Evolutionary conservation across 1,140 invertebrate genomes (phyloP).

Genomic region (Pseudomyrmex cubaensis): DNA sequence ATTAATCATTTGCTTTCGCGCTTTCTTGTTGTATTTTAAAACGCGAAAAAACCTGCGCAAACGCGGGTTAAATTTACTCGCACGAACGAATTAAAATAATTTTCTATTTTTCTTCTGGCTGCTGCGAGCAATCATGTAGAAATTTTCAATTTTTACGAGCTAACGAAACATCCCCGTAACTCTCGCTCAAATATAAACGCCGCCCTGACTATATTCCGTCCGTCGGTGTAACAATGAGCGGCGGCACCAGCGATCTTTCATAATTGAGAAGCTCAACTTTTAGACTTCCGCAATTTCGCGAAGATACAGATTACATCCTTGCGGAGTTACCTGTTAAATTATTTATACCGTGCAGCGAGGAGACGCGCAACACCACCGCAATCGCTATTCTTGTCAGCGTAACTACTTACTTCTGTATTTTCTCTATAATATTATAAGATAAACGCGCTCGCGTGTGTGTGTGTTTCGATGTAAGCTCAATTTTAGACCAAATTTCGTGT

Average conservation of each 20-base stretch:
- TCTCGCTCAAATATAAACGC: conserved; percentile 46
- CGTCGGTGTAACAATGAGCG: conserved; percentile 42
- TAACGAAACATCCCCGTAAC: conserved; percentile 39
- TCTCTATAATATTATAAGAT: background rate
- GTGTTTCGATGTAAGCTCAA: conserved; percentile 1
- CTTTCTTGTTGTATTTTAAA: background rate
- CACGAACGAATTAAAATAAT: conserved; percentile 1
- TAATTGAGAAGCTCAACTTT: conserved; percentile 61
- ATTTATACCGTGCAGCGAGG: conserved; percentile 36
- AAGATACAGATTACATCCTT: conserved; percentile 59
- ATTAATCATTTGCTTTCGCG: background rate
- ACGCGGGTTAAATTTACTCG: background rate
- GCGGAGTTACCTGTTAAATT: conserved; percentile 57
- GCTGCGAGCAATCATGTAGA: conserved; percentile 19
- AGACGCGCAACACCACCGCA: conserved; percentile 49
- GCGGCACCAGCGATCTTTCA: conserved; percentile 57
- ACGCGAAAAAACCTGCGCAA: background rate
- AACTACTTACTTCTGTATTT: conserved; percentile 44
- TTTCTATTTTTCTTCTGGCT: background rate
- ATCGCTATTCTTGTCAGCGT: conserved; percentile 29
- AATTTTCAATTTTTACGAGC: conserved; percentile 36
- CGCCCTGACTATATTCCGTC: conserved; percentile 28
- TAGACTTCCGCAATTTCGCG: conserved; percentile 57
- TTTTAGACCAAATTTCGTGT: conserved; percentile 6
- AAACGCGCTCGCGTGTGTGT: background rate